Evolutionary conservation across 1,140 invertebrate genomes (phyloP).

Genomic region (Drosophila carrolli): DNA sequence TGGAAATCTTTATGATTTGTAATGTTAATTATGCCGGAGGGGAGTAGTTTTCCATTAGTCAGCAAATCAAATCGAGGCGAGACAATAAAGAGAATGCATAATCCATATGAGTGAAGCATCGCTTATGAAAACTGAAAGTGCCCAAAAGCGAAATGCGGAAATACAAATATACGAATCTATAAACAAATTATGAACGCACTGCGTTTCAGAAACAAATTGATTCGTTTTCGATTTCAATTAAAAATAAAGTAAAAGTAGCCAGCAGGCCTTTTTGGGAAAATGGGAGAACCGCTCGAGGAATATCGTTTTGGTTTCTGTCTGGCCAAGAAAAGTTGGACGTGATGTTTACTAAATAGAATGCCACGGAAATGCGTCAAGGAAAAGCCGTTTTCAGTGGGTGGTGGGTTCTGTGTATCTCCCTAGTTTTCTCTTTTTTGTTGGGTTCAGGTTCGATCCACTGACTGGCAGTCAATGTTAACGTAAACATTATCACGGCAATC

Average conservation of each 20-base stretch:
- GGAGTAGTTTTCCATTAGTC: constrained; percentile 62
- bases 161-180: constrained; percentile 41
- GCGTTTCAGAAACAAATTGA: constrained; percentile 65
- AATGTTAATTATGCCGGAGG: constrained; percentile 70
- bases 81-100: constrained; percentile 63
- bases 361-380: constrained; percentile 72
- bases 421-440: not conserved
- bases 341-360: constrained; percentile 65
- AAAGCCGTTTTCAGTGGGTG: constrained; percentile 35
- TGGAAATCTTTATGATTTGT: constrained; percentile 73
- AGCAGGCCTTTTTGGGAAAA: constrained; percentile 12
- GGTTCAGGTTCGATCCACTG: constrained; percentile 40
- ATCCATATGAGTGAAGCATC: constrained; percentile 11
- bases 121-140: constrained; percentile 68
- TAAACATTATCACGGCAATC: constrained; percentile 58
- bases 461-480: constrained; percentile 73
- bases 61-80: constrained; percentile 48
- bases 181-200: constrained; percentile 63
- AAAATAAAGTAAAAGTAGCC: constrained; percentile 69
- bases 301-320: constrained; percentile 21
- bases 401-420: constrained; percentile 6
- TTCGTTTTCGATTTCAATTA: constrained; percentile 52
- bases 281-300: constrained; percentile 15
- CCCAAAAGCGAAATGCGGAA: constrained; percentile 65
- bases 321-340: constrained; percentile 38